Evolutionary conservation across 2,888 invertebrate genomes (phyloP), one percentile per base, ranked within the genome.

Genomic region (Orchesellides sinensis): DNA sequence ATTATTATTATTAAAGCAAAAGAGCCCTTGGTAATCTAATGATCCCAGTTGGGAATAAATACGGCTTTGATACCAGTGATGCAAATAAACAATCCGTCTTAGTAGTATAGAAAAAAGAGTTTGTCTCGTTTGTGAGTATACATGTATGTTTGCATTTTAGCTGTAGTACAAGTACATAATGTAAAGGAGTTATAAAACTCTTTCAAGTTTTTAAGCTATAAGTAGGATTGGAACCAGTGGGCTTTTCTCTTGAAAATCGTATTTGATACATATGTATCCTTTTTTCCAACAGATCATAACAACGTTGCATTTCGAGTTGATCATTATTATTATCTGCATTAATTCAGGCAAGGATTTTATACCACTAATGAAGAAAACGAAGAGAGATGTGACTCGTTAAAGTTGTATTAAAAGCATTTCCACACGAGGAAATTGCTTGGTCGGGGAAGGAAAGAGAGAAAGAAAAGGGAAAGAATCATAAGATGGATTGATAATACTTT

Each of bases 31-130:
- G 17, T 66, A 66, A 80, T 80, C 80, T 80, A 80, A 80, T 80
- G 70, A 75, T 75, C 75, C 82, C 75, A 82, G 69, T 23, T 75
- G 82, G 82, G 82, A 82, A 75, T 74, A 74, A 63, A 68, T 49
- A 40, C 17, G 8, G 40, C 61, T 59, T 70, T 70, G 56, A 70
- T 70, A 32, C 25, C 19, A 49, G 47, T 73, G 61, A 70, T 70
- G 32, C 21, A 32, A 54, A 69, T 29, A 69, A 68, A 35, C 19
- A 69, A 35, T 27, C 61, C 10, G 17, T 21, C 52, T 52, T 52
- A 21, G n/a, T n/a, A n/a, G n/a, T 40, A 8, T 5, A 40, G 40
- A 8, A 32, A 32, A 32, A 10, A 32, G 32, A 10, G 5, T 32
- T 32, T 6, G 40, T 40, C 10, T 40, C n/a, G n/a, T 40, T 8